Evolutionary conservation across 2,113 vertebrate species (phyloP), one percentile per base, ranked within the genome.

Genomic region (Gymnarchus niloticus): DNA sequence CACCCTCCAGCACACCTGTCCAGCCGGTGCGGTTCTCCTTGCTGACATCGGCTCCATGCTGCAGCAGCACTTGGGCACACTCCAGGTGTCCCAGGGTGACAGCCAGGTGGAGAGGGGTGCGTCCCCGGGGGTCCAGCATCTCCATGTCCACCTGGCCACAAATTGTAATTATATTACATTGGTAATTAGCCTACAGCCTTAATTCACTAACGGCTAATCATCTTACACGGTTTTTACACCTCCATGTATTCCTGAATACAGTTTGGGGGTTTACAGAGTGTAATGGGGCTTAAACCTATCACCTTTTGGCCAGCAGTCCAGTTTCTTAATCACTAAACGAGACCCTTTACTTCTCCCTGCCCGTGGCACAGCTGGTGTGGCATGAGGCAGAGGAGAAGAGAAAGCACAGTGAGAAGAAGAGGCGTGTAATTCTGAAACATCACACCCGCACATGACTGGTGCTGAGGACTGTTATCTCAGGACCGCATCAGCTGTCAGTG

Each of bases 21-120:
- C 98, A 99, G 84, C 97, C 97, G 0, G 95, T 98, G 91, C 95
- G 94, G 91, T 99, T 99, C 92, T 99, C 96, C 91, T 97, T 98
- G 94, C 96, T 95, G 87, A 99, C 96, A 0, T 99, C 96, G 0
- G 98, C 97, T 0, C 97, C 98, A 28, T 97, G 95, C 33, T 96
- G 95, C 87, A 99, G 93, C 88, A 99, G 94, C 86, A 98, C 94
- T 48, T 94, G 93, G 80, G 97, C 96, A 23, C 97, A 98, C 77
- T 99, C 98, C 3, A 99, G 93, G 91, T 98, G 94, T 56, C 96
- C 96, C 90, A 99, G 91, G 0, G 97, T 99, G 88, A 98, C 97
- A 46, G 97, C 97, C 88, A 99, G 93, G 91, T 99, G 98, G 84
- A 99, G 93, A 1, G 98, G 96, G 52, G 97, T 99, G 86, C 98